Conservation (phyloP, 2,113 vertebrate genomes). For the Nettapus auritus region DNA sequence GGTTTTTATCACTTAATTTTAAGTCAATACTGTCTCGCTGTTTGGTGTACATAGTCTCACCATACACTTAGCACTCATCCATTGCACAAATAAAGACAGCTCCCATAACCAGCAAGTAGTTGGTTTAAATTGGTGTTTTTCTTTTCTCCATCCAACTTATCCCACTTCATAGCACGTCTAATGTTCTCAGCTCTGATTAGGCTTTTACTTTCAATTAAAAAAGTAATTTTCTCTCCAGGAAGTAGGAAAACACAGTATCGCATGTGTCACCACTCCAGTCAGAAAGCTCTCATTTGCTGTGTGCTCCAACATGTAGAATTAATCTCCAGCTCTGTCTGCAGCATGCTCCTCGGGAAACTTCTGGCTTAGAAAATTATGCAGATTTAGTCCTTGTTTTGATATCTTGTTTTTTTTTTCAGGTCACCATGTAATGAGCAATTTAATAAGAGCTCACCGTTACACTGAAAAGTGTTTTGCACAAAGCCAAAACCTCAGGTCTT, state of each 20-base stretch:
- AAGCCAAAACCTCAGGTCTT: background rate
- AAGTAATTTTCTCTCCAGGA: constrained; percentile 10
- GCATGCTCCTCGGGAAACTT: background rate
- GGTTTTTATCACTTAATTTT: background rate
- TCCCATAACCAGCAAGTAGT: background rate
- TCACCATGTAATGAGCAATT: background rate
- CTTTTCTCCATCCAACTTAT: background rate
- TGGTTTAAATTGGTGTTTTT: constrained; percentile 18
- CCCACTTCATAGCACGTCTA: background rate
- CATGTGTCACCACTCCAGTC: background rate
- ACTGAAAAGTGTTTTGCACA: background rate
- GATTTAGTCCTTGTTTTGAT: background rate
- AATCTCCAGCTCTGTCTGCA: background rate
- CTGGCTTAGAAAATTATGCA: background rate
- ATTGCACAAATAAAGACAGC: background rate
- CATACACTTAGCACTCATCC: background rate
- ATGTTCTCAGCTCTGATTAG: background rate
- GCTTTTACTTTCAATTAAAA: background rate
- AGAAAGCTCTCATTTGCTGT: background rate
- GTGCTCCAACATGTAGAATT: background rate
- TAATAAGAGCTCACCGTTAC: background rate
- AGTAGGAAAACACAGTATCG: background rate
- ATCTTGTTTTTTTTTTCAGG: background rate
- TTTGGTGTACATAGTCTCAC: background rate
- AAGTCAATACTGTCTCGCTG: background rate